Evolutionary conservation across 2,888 invertebrate species (phyloP), one percentile per base, ranked within the genome.

Genomic region (Bursaphelenchus okinawaensis): DNA sequence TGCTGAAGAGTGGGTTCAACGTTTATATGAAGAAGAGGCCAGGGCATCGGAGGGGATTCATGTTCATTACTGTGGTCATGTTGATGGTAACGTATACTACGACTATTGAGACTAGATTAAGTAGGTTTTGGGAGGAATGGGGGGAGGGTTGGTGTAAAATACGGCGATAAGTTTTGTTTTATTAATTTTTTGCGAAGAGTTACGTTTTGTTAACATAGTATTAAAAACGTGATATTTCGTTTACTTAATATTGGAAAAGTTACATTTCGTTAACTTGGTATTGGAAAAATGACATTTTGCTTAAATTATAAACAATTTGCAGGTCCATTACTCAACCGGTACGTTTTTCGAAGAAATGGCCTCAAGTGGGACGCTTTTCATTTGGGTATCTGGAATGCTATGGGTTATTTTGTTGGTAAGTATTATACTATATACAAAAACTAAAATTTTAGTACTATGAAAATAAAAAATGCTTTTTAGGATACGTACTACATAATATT

Each of bases 321-420:
- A 68, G 73, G 70, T 54, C 68, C 64, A 22, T 62, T 75, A 22
- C 66, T 75, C 50, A 71, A 70, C 64, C 65, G 66, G 12, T 75
- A 67, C 55, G 75, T 75, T 12, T 75, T 75, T 27, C 74, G 75
- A 0, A 26, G 70, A 12, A 67, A 59, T 9, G 66, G 67, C 7
- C 66, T 75, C 8, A 71, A 66, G 26, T 75, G 75, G 75, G 55
- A 66, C 50, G 54, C 71, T 2, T 52, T 67, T 22, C 70, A 76
- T 29, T 62, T 75, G 4, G 75, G 75, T 27, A 69, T 67, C 55
- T 75, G 75, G 75, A 76, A 75, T 58, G 75, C 68, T 7, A 64
- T 60, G 40, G 75, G 75, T n/a, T 75, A 68, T 54, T 55, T 70
- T 6, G 24, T 71, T 16, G 55, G 73, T 74, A 52, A 55, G 70